Conservation (phyloP, 2,888 invertebrate genomes). For the Hirtodrosophila trivittata region DNA sequence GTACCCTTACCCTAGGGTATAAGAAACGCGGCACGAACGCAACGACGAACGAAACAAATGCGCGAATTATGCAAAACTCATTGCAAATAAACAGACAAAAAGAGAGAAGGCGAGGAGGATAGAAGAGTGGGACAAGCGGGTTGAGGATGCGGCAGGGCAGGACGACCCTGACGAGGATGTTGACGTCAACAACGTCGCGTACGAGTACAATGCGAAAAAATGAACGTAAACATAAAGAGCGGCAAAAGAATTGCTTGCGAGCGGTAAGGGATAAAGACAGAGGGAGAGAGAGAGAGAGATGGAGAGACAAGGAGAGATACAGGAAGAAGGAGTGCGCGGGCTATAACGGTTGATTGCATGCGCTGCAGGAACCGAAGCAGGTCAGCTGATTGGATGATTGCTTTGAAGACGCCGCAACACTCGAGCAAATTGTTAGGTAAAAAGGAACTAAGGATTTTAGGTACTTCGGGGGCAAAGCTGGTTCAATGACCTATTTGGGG, state of each 20-base stretch:
- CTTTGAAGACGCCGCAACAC: slow-evolving; percentile 52
- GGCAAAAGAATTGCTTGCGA: slow-evolving; percentile 59
- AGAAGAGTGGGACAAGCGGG: background rate
- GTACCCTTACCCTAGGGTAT: slow-evolving; percentile 20
- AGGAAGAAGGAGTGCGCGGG: slow-evolving; percentile 17
- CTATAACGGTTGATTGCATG: slow-evolving; percentile 71
- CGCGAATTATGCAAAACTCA: slow-evolving; percentile 78
- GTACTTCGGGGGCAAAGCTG: slow-evolving; percentile 5
- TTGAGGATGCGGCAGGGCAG: slow-evolving; percentile 27
- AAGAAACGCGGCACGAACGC: slow-evolving; percentile 25
- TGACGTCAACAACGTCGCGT: slow-evolving; percentile 69
- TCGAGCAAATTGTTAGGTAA: slow-evolving; percentile 27
- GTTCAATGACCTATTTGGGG: slow-evolving; percentile 24
- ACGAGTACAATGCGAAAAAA: slow-evolving; percentile 62
- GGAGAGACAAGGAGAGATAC: slow-evolving; percentile 1
- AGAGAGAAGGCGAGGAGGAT: slow-evolving; percentile 1
- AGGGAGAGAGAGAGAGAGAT: background rate
- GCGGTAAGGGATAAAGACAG: slow-evolving; percentile 2
- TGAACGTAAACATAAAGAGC: slow-evolving; percentile 73
- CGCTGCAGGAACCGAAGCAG: slow-evolving; percentile 60
- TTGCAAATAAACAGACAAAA: slow-evolving; percentile 72
- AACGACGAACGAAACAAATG: slow-evolving; percentile 69
- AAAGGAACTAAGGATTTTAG: slow-evolving; percentile 7
- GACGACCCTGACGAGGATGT: slow-evolving; percentile 72
- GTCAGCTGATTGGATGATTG: slow-evolving; percentile 77